Conservation (phyloP, 1,140 invertebrate species). For the Drepana arcuata region DNA sequence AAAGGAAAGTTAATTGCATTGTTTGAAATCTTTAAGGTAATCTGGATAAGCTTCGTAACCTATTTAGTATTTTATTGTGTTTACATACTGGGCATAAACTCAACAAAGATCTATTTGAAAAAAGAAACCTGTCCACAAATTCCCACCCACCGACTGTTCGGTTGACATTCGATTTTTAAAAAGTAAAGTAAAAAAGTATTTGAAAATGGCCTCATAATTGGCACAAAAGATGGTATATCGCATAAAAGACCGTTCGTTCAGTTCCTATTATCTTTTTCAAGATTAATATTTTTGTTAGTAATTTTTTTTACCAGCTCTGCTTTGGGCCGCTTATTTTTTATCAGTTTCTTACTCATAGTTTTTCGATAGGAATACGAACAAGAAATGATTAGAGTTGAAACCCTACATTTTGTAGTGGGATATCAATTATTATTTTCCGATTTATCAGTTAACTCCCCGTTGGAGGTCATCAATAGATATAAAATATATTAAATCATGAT, state of each 20-base stretch:
- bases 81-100: too few relatives aligned
- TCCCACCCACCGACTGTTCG: slow-evolving; percentile 43
- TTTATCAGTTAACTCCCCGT: too few relatives aligned
- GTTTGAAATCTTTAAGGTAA: slow-evolving; percentile 1
- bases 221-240: slow-evolving; percentile 63
- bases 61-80: too few relatives aligned
- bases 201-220: slow-evolving; percentile 53
- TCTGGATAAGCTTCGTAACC: too few relatives aligned
- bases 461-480: too few relatives aligned
- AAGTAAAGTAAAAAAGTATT: slow-evolving; percentile 33
- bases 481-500: too few relatives aligned
- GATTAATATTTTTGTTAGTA: slow-evolving; percentile 59
- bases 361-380: slow-evolving; percentile 20
- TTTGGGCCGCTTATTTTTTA: slow-evolving; percentile 51
- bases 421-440: too few relatives aligned
- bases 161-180: slow-evolving; percentile 17
- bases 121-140: slow-evolving; percentile 24
- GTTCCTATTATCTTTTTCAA: slow-evolving; percentile 53
- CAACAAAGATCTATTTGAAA: background rate
- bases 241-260: slow-evolving; percentile 43
- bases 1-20: slow-evolving; percentile 3
- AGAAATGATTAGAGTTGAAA: slow-evolving; percentile 18
- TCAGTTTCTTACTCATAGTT: slow-evolving; percentile 47
- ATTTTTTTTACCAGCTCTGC: slow-evolving; percentile 44
- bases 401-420: too few relatives aligned